Conservation (phyloP, 1,140 invertebrate species). For the Atta cephalotes region DNA sequence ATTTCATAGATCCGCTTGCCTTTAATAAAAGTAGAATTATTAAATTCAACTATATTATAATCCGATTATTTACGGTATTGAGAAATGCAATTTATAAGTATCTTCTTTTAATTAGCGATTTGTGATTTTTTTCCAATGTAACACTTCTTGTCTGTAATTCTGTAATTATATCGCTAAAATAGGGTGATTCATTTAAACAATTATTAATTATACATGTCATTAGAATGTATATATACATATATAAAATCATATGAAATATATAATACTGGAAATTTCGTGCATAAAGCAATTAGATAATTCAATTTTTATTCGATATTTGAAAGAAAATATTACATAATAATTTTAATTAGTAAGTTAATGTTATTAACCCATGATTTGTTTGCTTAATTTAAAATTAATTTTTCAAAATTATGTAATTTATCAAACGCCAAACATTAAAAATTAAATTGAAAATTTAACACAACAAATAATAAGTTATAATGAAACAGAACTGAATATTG, state of each 20-base stretch:
- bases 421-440: constrained; percentile 13
- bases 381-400: constrained; percentile 14
- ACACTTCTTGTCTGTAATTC: constrained; percentile 19
- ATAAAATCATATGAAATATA: not conserved
- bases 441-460: not conserved
- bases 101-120: constrained; percentile 38
- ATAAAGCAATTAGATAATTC: not conserved
- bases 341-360: no score
- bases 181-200: not conserved
- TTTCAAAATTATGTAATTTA: constrained; percentile 39
- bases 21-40: constrained; percentile 12
- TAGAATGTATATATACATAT: not conserved
- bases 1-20: not conserved
- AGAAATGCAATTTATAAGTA: constrained; percentile 18
- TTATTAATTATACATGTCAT: not conserved
- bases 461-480: not conserved
- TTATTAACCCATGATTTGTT: not conserved
- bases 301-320: not conserved
- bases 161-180: not conserved
- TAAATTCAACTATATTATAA: constrained; percentile 35
- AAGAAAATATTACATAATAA: not conserved
- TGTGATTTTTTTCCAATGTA: not conserved
- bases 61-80: constrained; percentile 49
- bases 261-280: not conserved
- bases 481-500: not conserved